phyloP scores from a whole-genome alignment of 2,797 vertebrate genomes.

The Salarias fasciatus region DNA sequence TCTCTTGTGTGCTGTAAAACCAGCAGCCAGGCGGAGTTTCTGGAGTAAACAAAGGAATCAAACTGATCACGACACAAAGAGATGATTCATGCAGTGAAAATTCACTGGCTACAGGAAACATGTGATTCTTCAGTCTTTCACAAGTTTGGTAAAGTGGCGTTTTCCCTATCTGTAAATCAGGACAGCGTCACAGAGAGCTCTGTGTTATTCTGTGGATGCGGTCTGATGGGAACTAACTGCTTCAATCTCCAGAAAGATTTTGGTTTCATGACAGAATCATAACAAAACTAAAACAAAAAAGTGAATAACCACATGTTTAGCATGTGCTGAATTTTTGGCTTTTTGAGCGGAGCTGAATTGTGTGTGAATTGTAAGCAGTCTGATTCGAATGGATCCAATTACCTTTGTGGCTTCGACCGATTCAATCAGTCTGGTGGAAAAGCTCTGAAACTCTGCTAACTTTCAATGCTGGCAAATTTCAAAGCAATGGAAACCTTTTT shows the following conservation, averaged over 20 bases:
- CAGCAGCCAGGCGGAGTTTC: constrained; percentile 1
- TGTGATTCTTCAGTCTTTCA: background rate
- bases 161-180: constrained; percentile 18
- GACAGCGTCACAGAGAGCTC: background rate
- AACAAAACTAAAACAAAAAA: too few relatives aligned
- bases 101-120: constrained; percentile 4
- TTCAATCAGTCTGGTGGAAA: constrained; percentile 35
- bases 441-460: constrained; percentile 28
- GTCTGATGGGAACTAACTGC: background rate
- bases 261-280: constrained; percentile 2
- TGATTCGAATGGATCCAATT: constrained; percentile 43
- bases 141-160: constrained; percentile 26
- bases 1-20: background rate
- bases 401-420: constrained; percentile 17
- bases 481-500: constrained; percentile 53
- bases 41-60: too few relatives aligned
- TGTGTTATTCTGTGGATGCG: background rate
- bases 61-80: constrained; percentile 5
- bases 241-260: constrained; percentile 3
- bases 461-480: constrained; percentile 18
- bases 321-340: background rate
- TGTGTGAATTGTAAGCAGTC: background rate
- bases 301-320: too few relatives aligned
- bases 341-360: background rate
- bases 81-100: constrained; percentile 14